Evolutionary conservation across 2,113 vertebrate species (phyloP).

Genomic region (Sphyrna mokarran): DNA sequence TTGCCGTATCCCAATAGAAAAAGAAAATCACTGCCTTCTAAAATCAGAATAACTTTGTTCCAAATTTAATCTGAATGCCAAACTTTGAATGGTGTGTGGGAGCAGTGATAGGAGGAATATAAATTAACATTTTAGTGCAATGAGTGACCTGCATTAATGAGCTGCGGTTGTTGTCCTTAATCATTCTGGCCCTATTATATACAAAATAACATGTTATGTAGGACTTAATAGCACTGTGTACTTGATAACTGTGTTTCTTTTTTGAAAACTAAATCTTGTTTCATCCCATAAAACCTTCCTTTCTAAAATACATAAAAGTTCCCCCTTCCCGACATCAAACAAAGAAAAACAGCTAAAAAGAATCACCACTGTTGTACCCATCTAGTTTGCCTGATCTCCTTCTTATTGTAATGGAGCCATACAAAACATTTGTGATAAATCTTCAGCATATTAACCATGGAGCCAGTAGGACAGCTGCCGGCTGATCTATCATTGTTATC

Average conservation of each 20-base stretch:
- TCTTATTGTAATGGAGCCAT: background rate
- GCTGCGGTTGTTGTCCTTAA: background rate
- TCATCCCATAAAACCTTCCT: background rate
- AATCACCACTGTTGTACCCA: conserved; percentile 14
- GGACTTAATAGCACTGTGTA: background rate
- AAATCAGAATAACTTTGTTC: background rate
- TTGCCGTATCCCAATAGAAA: background rate
- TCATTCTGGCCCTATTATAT: background rate
- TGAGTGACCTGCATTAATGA: background rate
- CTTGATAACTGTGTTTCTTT: background rate
- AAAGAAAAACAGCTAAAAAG: background rate
- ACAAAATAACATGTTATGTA: background rate
- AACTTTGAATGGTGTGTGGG: background rate
- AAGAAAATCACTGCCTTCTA: background rate
- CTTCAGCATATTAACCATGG: conserved; percentile 11
- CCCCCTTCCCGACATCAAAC: background rate
- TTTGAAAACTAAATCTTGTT: background rate
- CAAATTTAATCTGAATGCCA: background rate
- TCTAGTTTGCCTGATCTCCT: background rate
- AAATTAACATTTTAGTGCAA: background rate
- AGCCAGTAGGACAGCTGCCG: conserved; percentile 16
- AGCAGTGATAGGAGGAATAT: background rate
- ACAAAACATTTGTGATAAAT: conserved; percentile 33
- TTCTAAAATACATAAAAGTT: background rate
- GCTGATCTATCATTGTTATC: conserved; percentile 35